Conservation (phyloP, 2,113 vertebrate genomes). For the Dolichallabes microphthalmus region DNA sequence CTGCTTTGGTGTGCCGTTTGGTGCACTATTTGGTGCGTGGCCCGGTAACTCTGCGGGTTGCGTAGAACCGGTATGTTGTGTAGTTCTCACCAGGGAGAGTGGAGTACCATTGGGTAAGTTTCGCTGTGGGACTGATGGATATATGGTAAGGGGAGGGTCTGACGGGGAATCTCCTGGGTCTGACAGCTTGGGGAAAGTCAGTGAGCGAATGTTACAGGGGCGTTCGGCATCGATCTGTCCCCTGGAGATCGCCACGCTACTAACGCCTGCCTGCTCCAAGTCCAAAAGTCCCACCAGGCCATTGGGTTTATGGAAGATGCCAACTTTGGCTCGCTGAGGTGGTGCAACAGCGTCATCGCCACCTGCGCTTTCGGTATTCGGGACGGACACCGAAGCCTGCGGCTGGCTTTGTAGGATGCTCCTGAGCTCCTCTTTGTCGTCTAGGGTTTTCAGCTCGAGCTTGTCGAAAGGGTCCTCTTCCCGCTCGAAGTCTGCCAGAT, state of each 20-base stretch:
- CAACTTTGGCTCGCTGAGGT: slow-evolving; percentile 63
- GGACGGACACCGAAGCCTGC: slow-evolving; percentile 55
- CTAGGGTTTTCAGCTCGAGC: slow-evolving; percentile 91
- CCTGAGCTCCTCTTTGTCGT: slow-evolving; percentile 93
- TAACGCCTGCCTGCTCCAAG: slow-evolving; percentile 73
- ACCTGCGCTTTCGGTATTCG: slow-evolving; percentile 52
- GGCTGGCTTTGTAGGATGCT: slow-evolving; percentile 86
- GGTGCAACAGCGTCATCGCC: slow-evolving; percentile 59
- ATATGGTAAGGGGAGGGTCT: slow-evolving; percentile 44
- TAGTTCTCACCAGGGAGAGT: slow-evolving; percentile 48
- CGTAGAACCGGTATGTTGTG: slow-evolving; percentile 55
- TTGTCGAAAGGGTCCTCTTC: slow-evolving; percentile 98
- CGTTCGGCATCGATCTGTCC: slow-evolving; percentile 67
- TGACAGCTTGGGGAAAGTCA: slow-evolving; percentile 93
- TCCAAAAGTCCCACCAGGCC: slow-evolving; percentile 88
- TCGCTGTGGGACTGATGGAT: slow-evolving; percentile 57
- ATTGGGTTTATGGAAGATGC: slow-evolving; percentile 86
- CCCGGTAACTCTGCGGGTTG: slow-evolving; percentile 40
- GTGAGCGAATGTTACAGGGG: slow-evolving; percentile 92
- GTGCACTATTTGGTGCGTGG: slow-evolving; percentile 60
- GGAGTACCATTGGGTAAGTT: slow-evolving; percentile 77
- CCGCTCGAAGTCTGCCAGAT: slow-evolving; percentile 94
- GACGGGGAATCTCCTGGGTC: slow-evolving; percentile 77
- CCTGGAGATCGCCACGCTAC: slow-evolving; percentile 66
- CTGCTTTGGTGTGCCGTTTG: slow-evolving; percentile 65